Percentiles rank a stretch among this genome's conserved stretches.
Evolutionary conservation across 1,140 invertebrate species (phyloP).

Genomic region (Lineus longissimus): DNA sequence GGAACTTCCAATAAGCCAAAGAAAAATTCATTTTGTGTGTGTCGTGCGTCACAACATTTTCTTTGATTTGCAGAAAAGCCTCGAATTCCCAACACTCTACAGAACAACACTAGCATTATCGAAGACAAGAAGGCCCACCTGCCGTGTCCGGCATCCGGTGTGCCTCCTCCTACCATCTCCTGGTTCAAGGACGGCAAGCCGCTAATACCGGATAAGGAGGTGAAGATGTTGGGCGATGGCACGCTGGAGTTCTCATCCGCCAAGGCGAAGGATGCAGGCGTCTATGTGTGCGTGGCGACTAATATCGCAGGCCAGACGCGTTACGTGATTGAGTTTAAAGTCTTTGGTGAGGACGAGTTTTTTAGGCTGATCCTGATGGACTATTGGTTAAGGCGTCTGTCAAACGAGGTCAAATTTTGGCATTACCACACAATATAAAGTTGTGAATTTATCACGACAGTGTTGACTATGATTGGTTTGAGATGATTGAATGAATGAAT

Average conservation of each 20-base stretch:
- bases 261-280: constrained; percentile 48
- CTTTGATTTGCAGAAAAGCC: no score
- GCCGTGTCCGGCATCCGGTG: constrained; percentile 54
- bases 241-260: constrained; percentile 35
- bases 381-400: no score
- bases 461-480: no score
- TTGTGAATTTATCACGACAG: no score
- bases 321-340: constrained; percentile 41
- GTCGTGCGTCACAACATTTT: no score
- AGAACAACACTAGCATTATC: constrained; percentile 32
- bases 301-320: constrained; percentile 52
- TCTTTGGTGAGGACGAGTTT: constrained; percentile 36
- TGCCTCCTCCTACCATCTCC: constrained; percentile 51
- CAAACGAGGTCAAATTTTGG: background rate
- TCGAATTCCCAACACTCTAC: constrained; percentile 20
- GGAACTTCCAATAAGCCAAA: no score
- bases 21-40: no score
- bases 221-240: constrained; percentile 32
- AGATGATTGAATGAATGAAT: no score
- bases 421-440: no score
- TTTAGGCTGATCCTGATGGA: background rate
- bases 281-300: constrained; percentile 54
- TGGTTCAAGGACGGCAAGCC: constrained; percentile 53
- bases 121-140: constrained; percentile 41
- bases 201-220: constrained; percentile 20